These are phyloP conservation scores for Cricetomys ansorgei DNA, from an alignment of 2,113 vertebrate genomes.

Conservation along the genomic window DNA sequence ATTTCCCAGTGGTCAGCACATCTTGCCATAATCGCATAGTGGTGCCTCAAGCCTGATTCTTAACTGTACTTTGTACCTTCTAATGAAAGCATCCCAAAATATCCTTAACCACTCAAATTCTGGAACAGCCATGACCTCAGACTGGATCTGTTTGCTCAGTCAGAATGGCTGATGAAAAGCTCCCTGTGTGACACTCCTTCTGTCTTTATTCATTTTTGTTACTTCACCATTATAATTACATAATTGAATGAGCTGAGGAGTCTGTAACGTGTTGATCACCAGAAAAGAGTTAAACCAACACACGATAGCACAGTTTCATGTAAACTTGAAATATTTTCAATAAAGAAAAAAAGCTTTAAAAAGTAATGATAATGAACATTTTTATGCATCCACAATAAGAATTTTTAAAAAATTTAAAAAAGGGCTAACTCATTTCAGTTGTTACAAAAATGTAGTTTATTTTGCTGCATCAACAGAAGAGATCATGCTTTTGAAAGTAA, in stretches of 20 bases:
- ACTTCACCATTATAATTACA: neutral
- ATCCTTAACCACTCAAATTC: slow-evolving; percentile 88
- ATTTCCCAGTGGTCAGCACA: slow-evolving; percentile 94
- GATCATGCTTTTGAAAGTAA: neutral
- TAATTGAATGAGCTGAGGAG: neutral
- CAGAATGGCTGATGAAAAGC: slow-evolving; percentile 75
- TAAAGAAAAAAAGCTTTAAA: neutral
- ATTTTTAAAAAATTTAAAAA: slow-evolving; percentile 3
- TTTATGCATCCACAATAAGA: neutral
- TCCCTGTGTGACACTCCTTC: slow-evolving; percentile 23
- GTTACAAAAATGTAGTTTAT: neutral
- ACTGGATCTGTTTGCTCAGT: slow-evolving; percentile 83
- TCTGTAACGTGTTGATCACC: neutral
- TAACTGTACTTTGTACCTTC: slow-evolving; percentile 92
- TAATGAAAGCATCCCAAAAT: slow-evolving; percentile 97
- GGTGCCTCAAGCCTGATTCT: slow-evolving; percentile 92
- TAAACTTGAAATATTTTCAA: neutral
- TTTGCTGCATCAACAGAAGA: neutral
- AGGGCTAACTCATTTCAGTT: neutral
- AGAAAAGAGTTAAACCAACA: neutral
- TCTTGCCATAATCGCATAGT: slow-evolving; percentile 98
- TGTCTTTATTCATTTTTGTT: slow-evolving; percentile 15
- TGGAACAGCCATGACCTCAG: slow-evolving; percentile 87
- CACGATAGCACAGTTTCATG: neutral
- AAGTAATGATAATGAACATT: neutral